Conservation (phyloP, 2,888 invertebrate species). For the Tenthredo notha region DNA sequence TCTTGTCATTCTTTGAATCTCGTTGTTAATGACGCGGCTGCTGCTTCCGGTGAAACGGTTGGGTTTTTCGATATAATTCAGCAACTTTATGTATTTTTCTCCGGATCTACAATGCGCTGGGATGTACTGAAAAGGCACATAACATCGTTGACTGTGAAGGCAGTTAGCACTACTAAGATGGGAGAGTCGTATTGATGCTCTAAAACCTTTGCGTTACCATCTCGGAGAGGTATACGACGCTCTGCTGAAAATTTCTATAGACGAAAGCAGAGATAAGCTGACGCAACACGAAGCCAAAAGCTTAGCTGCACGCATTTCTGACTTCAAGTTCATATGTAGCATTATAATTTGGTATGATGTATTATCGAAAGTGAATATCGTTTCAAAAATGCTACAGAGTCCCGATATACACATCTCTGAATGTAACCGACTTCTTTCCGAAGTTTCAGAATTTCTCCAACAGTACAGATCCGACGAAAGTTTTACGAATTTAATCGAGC, state of each 20-base stretch:
- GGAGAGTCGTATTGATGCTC: constrained; percentile 59
- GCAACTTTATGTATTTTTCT: constrained; percentile 54
- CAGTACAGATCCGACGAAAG: constrained; percentile 41
- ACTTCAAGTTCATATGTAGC: constrained; percentile 53
- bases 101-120: constrained; percentile 13
- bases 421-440: neutral
- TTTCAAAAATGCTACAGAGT: constrained; percentile 51
- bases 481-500: constrained; percentile 30
- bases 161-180: constrained; percentile 59
- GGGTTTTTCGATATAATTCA: constrained; percentile 54
- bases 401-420: constrained; percentile 27
- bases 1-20: constrained; percentile 43
- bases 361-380: constrained; percentile 41
- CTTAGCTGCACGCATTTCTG: constrained; percentile 29
- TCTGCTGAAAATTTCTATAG: constrained; percentile 55
- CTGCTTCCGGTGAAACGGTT: constrained; percentile 50
- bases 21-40: constrained; percentile 46
- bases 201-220: constrained; percentile 58
- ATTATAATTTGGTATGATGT: constrained; percentile 50
- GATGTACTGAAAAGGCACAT: constrained; percentile 56
- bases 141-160: constrained; percentile 59
- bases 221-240: constrained; percentile 58
- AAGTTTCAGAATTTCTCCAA: constrained; percentile 41
- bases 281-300: constrained; percentile 32
- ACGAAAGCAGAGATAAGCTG: constrained; percentile 43